A percentile compares a stretch with the other conserved stretches of the same genome.
Evolutionary conservation across 2,113 vertebrate genomes (phyloP).

Genomic region (Morone saxatilis): DNA sequence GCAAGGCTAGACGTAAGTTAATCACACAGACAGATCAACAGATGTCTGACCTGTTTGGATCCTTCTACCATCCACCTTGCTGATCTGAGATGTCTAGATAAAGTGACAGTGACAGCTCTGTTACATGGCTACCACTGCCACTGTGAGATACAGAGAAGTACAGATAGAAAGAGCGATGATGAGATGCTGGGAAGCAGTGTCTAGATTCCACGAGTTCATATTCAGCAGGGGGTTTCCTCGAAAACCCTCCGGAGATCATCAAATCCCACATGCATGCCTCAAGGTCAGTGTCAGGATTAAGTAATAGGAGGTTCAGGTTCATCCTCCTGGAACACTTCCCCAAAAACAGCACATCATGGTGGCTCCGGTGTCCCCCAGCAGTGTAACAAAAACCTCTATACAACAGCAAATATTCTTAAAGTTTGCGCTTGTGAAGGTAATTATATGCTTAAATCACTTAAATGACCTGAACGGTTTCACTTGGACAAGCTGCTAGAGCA

Average conservation of each 20-base stretch:
- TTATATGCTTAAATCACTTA: too few species aligned
- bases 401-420: too few species aligned
- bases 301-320: constrained; percentile 25
- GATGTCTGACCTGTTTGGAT: constrained; percentile 22
- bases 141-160: constrained; percentile 16
- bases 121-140: constrained; percentile 17
- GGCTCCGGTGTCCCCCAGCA: background rate
- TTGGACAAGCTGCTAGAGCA: too few species aligned
- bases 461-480: too few species aligned
- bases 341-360: background rate
- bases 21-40: constrained; percentile 28
- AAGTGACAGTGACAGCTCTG: constrained; percentile 40
- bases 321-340: background rate
- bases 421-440: too few species aligned
- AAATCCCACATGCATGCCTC: constrained; percentile 27
- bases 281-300: constrained; percentile 31
- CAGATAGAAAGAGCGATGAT: background rate
- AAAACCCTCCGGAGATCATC: constrained; percentile 28
- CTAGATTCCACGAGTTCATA: constrained; percentile 13
- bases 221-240: constrained; percentile 33
- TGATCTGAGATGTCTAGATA: constrained; percentile 25
- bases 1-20: background rate
- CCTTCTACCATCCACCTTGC: constrained; percentile 27
- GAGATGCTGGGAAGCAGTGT: background rate
- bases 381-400: background rate